Evolutionary conservation across 1,140 invertebrate genomes (phyloP), one percentile per base, ranked within the genome.

Genomic region (Stenopsyche tienmushanensis): DNA sequence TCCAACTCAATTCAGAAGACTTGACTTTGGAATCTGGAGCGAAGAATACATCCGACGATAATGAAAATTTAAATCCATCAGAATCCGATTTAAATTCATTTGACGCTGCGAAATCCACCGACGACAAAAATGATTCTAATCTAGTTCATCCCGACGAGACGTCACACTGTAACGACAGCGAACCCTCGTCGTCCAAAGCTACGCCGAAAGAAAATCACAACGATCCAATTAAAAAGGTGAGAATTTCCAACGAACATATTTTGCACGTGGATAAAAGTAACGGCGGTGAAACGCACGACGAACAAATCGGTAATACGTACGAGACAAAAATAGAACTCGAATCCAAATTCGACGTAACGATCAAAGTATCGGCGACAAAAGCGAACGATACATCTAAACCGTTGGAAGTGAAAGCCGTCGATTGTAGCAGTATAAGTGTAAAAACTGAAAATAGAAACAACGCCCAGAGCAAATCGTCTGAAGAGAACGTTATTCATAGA

Each of bases 321-420:
- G 76, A 78, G 71, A 80, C 78, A 17, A 80, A 77, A 72, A 58
- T 81, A 64, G 79, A 80, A 71, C 69, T 80, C 25, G 63, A 78
- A 49, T 81, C 78, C n/a, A 80, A 80, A 69, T 81, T 78, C 73
- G 77, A 80, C 73, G 78, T 80, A 0, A 76, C 73, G 64, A 81
- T 80, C 17, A 81, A 80, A 75, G 78, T 81, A 0, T 73, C 73
- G 52, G 77, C 78, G 49, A 52, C 76, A 21, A 76, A 76, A 73
- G 74, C 77, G 55, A 74, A 75, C 17, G 72, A 67, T 41, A 34
- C 26, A 21, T 59, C 64, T 10, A 54, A 59, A 53, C 67, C 67
- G 2, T 24, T 69, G 1, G 39, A 49, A 41, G 53, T 69, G 5
- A 57, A 62, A 23, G 52, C 67, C 23, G 42, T 17, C 25, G 65